Conservation (phyloP, 2,113 vertebrate genomes). For the Chinchilla lanigera region DNA sequence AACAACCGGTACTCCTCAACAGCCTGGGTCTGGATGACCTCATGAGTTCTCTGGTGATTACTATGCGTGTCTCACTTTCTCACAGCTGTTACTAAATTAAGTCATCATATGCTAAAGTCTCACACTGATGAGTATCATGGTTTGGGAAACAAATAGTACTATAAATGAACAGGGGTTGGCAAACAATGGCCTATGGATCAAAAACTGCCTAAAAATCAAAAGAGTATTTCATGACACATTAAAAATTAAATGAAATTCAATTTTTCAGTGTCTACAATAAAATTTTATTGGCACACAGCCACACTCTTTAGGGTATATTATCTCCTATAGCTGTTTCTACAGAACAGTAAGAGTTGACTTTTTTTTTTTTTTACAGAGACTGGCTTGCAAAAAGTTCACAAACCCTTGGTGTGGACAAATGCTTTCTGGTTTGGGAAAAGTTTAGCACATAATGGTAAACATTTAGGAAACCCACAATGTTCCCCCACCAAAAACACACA, state of each 20-base stretch:
- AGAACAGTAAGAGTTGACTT: neutral
- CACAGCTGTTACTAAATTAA: neutral
- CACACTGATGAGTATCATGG: neutral
- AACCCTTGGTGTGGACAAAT: neutral
- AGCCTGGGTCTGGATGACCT: neutral
- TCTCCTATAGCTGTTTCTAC: neutral
- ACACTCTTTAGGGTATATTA: neutral
- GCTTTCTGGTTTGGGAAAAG: neutral
- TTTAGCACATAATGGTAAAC: neutral
- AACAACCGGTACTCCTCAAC: neutral
- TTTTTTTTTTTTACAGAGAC: neutral
- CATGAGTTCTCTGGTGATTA: neutral
- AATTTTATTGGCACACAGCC: neutral
- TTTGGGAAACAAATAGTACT: neutral
- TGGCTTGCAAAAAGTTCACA: neutral
- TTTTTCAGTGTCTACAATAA: neutral
- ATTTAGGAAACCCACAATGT: neutral
- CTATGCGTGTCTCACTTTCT: neutral
- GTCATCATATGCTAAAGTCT: neutral
- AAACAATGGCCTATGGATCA: neutral
- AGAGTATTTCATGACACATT: neutral
- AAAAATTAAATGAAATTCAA: slow-evolving; percentile 11
- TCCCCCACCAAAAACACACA: neutral
- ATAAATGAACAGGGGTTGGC: neutral
- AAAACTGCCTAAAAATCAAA: slow-evolving; percentile 13